These are phyloP conservation scores for Oithona nana DNA, from an alignment of 2,888 invertebrate species.

Conservation along the genomic window DNA sequence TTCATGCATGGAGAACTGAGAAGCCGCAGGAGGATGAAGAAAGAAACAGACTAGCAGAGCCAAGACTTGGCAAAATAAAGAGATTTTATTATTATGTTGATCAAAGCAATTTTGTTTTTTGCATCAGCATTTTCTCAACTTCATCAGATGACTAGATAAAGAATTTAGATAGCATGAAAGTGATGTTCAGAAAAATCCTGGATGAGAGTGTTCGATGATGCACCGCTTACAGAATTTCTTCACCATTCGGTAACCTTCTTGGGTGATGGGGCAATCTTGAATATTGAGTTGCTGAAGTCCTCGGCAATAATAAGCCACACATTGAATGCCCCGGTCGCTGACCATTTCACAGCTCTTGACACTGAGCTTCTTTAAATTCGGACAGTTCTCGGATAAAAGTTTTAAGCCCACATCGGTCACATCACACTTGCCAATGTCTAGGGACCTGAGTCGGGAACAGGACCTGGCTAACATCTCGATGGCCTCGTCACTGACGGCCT, in stretches of 20 bases:
- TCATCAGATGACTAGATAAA: too few species aligned
- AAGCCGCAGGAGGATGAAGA: too few species aligned
- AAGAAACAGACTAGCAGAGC: too few species aligned
- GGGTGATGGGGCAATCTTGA: slow-evolving; percentile 58
- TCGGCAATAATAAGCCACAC: slow-evolving; percentile 69
- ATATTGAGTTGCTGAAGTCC: slow-evolving; percentile 78
- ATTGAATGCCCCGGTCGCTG: slow-evolving; percentile 69
- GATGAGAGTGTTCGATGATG: slow-evolving; percentile 85
- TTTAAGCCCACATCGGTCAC: slow-evolving; percentile 72
- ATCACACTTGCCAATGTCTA: slow-evolving; percentile 83
- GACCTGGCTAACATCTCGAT: slow-evolving; percentile 65
- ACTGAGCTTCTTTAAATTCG: slow-evolving; percentile 60
- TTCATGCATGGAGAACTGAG: too few species aligned
- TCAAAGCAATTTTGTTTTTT: too few species aligned
- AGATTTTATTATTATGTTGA: too few species aligned
- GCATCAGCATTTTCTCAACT: too few species aligned
- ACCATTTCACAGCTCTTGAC: slow-evolving; percentile 75
- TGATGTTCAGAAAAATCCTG: slow-evolving; percentile 27
- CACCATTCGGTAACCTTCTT: slow-evolving; percentile 71
- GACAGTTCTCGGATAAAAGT: slow-evolving; percentile 68
- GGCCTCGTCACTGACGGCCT: slow-evolving; percentile 77
- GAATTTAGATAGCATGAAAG: too few species aligned
- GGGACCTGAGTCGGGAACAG: slow-evolving; percentile 63
- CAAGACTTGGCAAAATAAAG: too few species aligned
- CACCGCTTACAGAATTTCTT: slow-evolving; percentile 80